Evolutionary conservation across 1,140 invertebrate genomes (phyloP), one percentile per base, ranked within the genome.

Genomic region (Aporrectodea caliginosa): DNA sequence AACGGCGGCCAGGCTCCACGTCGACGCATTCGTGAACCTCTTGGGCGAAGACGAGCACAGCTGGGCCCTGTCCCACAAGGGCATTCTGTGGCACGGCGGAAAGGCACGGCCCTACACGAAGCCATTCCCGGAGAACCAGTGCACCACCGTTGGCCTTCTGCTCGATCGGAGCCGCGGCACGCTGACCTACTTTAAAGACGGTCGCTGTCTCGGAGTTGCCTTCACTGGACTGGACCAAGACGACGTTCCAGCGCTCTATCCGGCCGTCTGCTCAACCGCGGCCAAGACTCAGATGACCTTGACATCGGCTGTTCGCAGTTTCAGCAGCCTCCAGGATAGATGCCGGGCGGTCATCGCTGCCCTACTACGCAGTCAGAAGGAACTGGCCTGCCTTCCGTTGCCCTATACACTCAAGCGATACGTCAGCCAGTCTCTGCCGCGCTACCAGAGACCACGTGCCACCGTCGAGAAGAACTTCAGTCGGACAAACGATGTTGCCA

Each of bases 21-120:
- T 90, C 0, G 90, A 92, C 83, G 88, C 90, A 16, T 94, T 93
- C 85, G 90, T 91, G 16, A 93, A 93, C 84, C 85, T 93, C 81
- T 85, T 94, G 2, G 93, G 93, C 12, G 91, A 93, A 85, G 92
- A 93, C 84, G 87, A 90, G 69, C 87, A 92, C 68, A 90, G 92
- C 68, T 93, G 93, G 93, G 93, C 92, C 0, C 84, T 93, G 2
- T 93, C 92, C 0, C 93, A 94, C 84, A 93, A 93, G 86, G 93
- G 93, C 6, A 84, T 92, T 0, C 84, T 93, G 0, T 93, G 92
- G 92, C 92, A 94, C 84, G 89, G 89, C 31, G 92, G 92, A 30
- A 88, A 85, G 77, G 82, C 81, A 81, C 85, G 89, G 34, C 85
- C 90, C 58, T 93, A 92, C 84, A 92, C 92, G 0, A 91, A 91